Conservation (phyloP, 2,888 invertebrate species). For the Nowickia ferox region DNA sequence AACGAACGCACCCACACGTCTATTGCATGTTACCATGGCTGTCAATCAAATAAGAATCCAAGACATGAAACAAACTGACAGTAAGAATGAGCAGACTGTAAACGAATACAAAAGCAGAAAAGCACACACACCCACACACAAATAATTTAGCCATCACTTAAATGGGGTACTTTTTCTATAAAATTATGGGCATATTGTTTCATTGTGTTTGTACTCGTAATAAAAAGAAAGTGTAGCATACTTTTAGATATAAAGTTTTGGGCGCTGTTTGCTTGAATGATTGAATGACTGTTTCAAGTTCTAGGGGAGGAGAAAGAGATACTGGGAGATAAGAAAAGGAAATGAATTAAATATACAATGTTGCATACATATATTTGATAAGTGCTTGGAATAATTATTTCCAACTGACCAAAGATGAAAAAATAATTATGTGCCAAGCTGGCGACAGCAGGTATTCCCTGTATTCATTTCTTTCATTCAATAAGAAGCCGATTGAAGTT, state of each 20-base stretch:
- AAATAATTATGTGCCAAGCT: conserved; percentile 33
- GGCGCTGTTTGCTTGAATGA: background rate
- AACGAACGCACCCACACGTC: conserved; percentile 60
- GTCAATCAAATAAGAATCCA: conserved; percentile 67
- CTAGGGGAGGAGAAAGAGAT: background rate
- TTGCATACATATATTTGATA: background rate
- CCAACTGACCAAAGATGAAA: conserved; percentile 2
- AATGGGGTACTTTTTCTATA: conserved; percentile 53
- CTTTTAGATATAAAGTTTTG: conserved; percentile 8
- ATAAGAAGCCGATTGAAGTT: too few species aligned
- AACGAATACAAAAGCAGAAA: conserved; percentile 1
- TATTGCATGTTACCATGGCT: conserved; percentile 64
- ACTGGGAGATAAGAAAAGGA: background rate
- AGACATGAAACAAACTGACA: conserved; percentile 58
- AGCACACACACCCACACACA: background rate
- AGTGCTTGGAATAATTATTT: background rate
- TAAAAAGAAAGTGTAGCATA: conserved; percentile 32
- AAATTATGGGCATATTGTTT: conserved; percentile 53
- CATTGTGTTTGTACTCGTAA: background rate
- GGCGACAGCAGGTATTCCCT: background rate
- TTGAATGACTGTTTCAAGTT: background rate
- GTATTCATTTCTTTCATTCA: too few species aligned
- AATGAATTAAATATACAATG: conserved; percentile 7
- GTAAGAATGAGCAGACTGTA: conserved; percentile 12
- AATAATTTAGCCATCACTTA: conserved; percentile 7